Evolutionary conservation across 1,140 invertebrate genomes (phyloP).

Genomic region (Calliphora vicina): DNA sequence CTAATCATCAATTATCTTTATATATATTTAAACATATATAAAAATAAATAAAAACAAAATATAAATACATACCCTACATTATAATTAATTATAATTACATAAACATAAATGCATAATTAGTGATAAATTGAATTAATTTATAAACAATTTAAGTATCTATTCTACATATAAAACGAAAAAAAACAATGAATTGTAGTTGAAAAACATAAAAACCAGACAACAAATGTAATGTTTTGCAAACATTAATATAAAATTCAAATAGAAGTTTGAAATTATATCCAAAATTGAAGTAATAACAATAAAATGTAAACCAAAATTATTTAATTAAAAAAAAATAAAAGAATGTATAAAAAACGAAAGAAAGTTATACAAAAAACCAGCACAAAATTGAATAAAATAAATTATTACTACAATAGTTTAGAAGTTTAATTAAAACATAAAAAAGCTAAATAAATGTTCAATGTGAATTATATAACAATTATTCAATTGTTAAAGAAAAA

Average conservation of each 20-base stretch:
- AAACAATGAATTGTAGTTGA: conserved; percentile 22
- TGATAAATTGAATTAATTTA: conserved; percentile 2
- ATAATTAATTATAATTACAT: background rate
- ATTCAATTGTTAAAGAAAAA: no score
- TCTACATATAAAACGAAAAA: background rate
- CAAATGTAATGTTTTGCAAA: conserved; percentile 29
- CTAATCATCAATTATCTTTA: conserved; percentile 33
- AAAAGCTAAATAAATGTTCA: background rate
- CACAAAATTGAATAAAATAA: background rate
- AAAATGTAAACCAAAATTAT: background rate
- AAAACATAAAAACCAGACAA: conserved; percentile 3
- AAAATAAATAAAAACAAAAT: background rate
- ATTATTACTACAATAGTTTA: no score
- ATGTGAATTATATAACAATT: background rate
- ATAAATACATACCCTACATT: background rate
- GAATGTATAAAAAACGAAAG: background rate
- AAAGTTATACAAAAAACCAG: background rate
- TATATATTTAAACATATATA: conserved; percentile 6
- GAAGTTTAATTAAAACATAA: background rate
- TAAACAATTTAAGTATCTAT: background rate
- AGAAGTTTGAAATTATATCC: background rate
- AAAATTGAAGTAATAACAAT: background rate
- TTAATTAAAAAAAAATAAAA: background rate
- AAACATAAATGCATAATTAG: background rate
- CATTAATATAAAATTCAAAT: background rate